Evolutionary conservation across 2,113 vertebrate species (phyloP), one percentile per base, ranked within the genome.

Genomic region (Monopterus albus): DNA sequence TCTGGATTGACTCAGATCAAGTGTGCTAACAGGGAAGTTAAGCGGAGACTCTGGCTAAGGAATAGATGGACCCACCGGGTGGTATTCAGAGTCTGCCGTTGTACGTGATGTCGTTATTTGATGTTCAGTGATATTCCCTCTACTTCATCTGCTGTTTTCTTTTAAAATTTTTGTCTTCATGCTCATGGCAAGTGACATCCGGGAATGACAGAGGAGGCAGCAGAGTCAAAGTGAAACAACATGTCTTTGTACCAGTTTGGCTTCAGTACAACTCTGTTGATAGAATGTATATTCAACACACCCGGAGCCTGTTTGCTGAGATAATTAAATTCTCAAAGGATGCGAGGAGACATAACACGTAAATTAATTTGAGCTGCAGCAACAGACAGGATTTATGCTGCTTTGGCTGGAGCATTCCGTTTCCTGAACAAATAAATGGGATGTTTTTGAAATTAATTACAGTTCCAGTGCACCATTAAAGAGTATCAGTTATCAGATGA

Each of bases 301-400:
- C 64, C 83, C 79, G 76, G 74, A 82, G 88, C 56, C 88, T 92
- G 88, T 90, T 91, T 88, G 88, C 81, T 10, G 65, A 91, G 87
- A 91, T 91, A 92, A 92, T 91, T 91, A 87, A 86, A 91, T 90
- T 86, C 90, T 92, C 88, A 87, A 86, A 90, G 86, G 90, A 91
- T 72, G 82, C 65, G 71, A 70, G 74, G 84, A 91, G 82, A 90
- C 78, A 78, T 81, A 81, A 85, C 88, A 87, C 81, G 82, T 89
- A 86, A 89, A 90, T 91, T 91, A 88, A 88, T 90, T 87, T 87
- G 85, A 84, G 85, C 86, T 55, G 82, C 69, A 51, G 88, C 70
- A 60, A 70, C 76, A 87, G 87, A 84, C 81, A 85, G 84, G 88
- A 91, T 92, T 90, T 90, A 88, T 82, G 82, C 79, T 26, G 71